Conservation (phyloP, 2,797 vertebrate species). For the Pantherophis vulpinus region DNA sequence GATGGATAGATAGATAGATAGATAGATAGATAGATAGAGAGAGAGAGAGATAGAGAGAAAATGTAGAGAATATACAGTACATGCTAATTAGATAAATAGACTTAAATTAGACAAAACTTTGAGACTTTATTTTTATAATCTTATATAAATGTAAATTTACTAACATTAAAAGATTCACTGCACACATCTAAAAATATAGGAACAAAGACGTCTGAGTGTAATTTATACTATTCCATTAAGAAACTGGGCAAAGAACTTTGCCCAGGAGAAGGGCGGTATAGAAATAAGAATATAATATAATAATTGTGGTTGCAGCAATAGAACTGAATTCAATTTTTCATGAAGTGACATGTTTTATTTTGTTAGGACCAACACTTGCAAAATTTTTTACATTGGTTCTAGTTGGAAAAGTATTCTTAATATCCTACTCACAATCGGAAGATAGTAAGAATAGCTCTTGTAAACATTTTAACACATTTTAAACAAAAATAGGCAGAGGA, state of each 20-base stretch:
- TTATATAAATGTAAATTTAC: not conserved
- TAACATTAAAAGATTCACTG: not conserved
- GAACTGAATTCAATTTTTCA: not conserved
- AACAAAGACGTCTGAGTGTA: not conserved
- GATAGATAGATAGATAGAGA: too few species aligned
- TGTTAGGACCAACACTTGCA: not conserved
- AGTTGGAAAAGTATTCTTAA: not conserved
- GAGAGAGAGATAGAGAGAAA: too few species aligned
- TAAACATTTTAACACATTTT: not conserved
- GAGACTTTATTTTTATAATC: not conserved
- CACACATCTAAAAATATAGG: not conserved
- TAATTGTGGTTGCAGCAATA: not conserved
- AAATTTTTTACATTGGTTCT: not conserved
- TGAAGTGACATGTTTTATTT: not conserved
- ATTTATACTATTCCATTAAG: not conserved
- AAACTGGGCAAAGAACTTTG: not conserved
- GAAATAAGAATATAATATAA: too few species aligned
- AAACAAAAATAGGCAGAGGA: not conserved
- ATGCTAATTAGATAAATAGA: not conserved
- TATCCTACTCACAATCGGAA: not conserved
- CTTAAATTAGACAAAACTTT: not conserved
- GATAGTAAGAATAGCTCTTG: not conserved
- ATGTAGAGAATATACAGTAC: not conserved
- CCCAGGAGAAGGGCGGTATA: too few species aligned
- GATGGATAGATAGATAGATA: too few species aligned